Evolutionary conservation across 2,797 vertebrate genomes (phyloP), one percentile per base, ranked within the genome.

Genomic region (Cephalopachus bancanus): DNA sequence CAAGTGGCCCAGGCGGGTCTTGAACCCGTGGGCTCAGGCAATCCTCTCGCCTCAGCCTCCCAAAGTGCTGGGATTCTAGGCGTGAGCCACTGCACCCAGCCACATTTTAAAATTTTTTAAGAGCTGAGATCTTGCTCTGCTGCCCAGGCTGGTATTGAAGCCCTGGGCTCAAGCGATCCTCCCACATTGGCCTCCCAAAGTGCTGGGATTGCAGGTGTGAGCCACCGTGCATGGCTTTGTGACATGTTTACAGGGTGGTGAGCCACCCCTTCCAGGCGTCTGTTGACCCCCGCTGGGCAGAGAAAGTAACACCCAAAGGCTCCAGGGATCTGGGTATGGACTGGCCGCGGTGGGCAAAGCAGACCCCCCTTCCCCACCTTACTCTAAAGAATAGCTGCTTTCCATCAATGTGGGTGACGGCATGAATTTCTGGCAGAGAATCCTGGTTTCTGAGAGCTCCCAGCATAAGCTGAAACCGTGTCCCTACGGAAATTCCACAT

Each of bases 401-500:
- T n/a, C 60, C 30, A 2, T 6, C 6, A 19, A 6, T 60, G 14
- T 2, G 30, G 75, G 49, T 3, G 0, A n/a, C 0, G 49, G 60
- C 60, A 83, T 37, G 22, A 51, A 69, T 26, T 24, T 62, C 74
- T 65, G 30, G 85, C 57, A 51, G 51, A 81, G 55, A 15, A 20
- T 9, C 0, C 30, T 67, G n/a, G 69, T n/a, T 93, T 90, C 76
- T 53, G 59, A 60, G 84, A 67, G n/a, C 55, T 26, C 60, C 53
- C 15, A 16, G 64, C 28, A 0, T 12, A 49, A 83, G 30, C 4
- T 7, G 57, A 75, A 30, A 3, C 28, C 76, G 80, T 14, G 19
- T 44, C 71, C 88, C 85, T 26, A 17, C 3, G 49, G 85, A 90
- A 94, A 74, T 62, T 57, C 81, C 74, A 65, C 64, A 1, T 1